These are phyloP conservation scores for Mizuhopecten yessoensis DNA, from an alignment of 1,140 invertebrate species.

Conservation along the genomic window DNA sequence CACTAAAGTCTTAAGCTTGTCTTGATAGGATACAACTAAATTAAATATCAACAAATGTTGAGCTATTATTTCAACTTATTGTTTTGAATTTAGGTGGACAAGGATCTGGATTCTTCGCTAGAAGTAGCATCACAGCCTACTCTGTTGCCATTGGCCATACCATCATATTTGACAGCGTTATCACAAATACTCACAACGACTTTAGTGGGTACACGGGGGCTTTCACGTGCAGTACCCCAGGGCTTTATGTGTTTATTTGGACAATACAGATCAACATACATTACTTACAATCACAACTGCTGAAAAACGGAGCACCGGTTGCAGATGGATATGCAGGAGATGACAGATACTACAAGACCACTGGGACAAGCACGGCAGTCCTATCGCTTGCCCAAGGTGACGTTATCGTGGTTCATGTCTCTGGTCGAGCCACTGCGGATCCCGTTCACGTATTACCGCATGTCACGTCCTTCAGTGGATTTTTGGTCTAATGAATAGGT, in stretches of 20 bases:
- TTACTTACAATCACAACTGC: neutral
- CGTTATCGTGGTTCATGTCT: neutral
- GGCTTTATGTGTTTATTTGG: neutral
- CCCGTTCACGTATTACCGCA: neutral
- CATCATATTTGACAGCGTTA: neutral
- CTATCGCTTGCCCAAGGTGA: neutral
- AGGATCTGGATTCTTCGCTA: slow-evolving; percentile 19
- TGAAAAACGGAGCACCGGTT: neutral
- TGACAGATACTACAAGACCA: neutral
- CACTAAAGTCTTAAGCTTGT: no score
- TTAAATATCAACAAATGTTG: no score
- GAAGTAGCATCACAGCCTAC: neutral
- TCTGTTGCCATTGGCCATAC: neutral
- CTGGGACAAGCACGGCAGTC: neutral
- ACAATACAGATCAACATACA: neutral
- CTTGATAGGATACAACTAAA: no score
- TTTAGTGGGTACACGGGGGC: neutral
- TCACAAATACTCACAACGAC: neutral
- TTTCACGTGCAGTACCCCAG: neutral
- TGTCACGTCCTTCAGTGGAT: neutral
- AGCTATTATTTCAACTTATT: no score
- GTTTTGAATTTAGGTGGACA: no score
- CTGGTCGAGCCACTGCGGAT: no score
- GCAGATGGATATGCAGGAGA: neutral
- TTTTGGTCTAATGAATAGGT: neutral